These are phyloP conservation scores for Triplophysa siluroides DNA, from an alignment of 2,113 vertebrate species.

Conservation along the genomic window DNA sequence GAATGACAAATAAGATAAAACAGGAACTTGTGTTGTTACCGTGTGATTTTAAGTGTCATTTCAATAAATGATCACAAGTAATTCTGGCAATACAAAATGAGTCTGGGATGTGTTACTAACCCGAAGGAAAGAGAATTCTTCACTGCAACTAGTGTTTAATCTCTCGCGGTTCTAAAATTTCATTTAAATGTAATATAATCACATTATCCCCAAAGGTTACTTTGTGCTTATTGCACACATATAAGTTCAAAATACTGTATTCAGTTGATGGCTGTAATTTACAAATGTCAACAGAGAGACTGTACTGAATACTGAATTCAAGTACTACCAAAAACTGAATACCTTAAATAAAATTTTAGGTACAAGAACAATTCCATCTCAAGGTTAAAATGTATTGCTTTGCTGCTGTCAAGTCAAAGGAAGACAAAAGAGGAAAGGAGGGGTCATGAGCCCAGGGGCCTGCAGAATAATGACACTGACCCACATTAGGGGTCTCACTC, in stretches of 20 bases:
- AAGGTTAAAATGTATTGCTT: background rate
- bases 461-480: constrained; percentile 24
- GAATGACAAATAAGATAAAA: background rate
- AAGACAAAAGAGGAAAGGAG: background rate
- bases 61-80: background rate
- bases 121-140: background rate
- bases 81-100: no score
- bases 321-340: no score
- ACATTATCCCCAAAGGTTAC: background rate
- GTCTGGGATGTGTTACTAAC: no score
- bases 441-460: constrained; percentile 4
- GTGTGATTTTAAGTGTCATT: background rate
- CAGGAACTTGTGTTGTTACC: background rate
- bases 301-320: background rate
- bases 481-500: constrained; percentile 25
- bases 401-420: background rate
- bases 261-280: background rate
- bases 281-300: background rate
- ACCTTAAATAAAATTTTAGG: background rate
- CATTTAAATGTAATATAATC: background rate
- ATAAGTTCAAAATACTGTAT: background rate
- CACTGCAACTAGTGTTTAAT: background rate
- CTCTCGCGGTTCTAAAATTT: background rate
- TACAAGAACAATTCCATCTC: background rate
- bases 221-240: background rate